Evolutionary conservation across 2,113 vertebrate genomes (phyloP).

Genomic region (Sebastes schlegelii): DNA sequence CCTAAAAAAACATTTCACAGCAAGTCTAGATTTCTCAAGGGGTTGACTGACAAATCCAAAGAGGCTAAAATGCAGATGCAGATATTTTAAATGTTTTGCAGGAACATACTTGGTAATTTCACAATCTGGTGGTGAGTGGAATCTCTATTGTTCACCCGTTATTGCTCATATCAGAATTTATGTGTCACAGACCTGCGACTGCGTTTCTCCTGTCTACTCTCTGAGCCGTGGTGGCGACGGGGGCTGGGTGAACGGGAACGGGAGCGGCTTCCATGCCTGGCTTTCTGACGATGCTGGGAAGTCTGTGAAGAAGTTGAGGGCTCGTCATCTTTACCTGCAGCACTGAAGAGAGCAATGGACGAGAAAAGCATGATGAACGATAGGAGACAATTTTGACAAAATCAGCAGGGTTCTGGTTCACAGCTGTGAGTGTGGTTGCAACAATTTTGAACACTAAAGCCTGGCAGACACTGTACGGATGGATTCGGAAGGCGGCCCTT

Average conservation of each 20-base stretch:
- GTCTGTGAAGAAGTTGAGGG: conserved; percentile 26
- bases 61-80: neutral
- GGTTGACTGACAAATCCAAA: neutral
- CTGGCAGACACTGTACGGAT: neutral
- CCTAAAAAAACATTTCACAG: neutral
- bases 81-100: neutral
- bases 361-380: rapidly evolving
- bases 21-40: neutral
- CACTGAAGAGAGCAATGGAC: conserved; percentile 22
- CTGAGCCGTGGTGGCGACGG: conserved; percentile 15
- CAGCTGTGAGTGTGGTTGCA: neutral
- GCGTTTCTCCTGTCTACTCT: conserved; percentile 16
- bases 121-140: neutral
- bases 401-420: neutral
- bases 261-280: conserved; percentile 14
- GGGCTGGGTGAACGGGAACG: conserved; percentile 69
- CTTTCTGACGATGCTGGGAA: conserved; percentile 40
- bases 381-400: neutral
- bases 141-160: neutral
- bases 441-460: neutral
- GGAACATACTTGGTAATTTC: neutral
- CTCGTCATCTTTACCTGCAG: conserved; percentile 24
- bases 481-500: neutral
- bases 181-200: conserved; percentile 48
- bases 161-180: neutral